These are phyloP conservation scores for Bibio marci DNA, from an alignment of 2,888 invertebrate genomes.

Conservation along the genomic window DNA sequence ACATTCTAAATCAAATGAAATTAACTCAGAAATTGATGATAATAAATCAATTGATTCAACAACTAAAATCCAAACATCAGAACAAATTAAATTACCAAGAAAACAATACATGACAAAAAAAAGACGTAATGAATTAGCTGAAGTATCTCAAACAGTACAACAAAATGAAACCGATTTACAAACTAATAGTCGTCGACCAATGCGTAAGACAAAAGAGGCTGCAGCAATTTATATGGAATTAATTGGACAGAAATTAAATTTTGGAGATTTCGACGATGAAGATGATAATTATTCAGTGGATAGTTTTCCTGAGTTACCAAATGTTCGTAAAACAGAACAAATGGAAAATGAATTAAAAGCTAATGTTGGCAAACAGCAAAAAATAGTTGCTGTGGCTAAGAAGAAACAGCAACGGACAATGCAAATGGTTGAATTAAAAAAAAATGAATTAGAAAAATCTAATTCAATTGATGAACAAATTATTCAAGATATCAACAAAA, in stretches of 20 bases:
- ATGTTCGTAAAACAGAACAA: slow-evolving; percentile 41
- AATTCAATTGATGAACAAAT: no score
- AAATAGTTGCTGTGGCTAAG: no score
- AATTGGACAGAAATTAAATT: slow-evolving; percentile 47
- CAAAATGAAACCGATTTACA: slow-evolving; percentile 9
- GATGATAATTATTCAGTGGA: slow-evolving; percentile 45
- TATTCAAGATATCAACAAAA: no score
- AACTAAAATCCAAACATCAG: no score
- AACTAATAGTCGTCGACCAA: slow-evolving; percentile 29
- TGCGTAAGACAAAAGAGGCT: slow-evolving; percentile 57
- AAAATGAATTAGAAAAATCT: no score
- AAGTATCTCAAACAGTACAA: slow-evolving; percentile 11
- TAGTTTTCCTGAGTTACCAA: slow-evolving; percentile 49
- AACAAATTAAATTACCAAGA: no score
- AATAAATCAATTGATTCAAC: slow-evolving; percentile 20
- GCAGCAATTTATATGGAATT: slow-evolving; percentile 59
- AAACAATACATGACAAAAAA: slow-evolving; percentile 3
- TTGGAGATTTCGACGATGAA: slow-evolving; percentile 41
- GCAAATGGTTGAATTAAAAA: no score
- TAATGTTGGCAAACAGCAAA: slow-evolving; percentile 16
- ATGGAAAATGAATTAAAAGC: slow-evolving; percentile 40
- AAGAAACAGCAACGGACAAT: no score
- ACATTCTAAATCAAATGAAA: no score
- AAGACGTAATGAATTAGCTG: slow-evolving; percentile 5
- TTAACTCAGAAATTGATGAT: no score